Base-by-base conservation (phyloP, 2,888 invertebrate species). In the Orthosia gracilis region DNA sequence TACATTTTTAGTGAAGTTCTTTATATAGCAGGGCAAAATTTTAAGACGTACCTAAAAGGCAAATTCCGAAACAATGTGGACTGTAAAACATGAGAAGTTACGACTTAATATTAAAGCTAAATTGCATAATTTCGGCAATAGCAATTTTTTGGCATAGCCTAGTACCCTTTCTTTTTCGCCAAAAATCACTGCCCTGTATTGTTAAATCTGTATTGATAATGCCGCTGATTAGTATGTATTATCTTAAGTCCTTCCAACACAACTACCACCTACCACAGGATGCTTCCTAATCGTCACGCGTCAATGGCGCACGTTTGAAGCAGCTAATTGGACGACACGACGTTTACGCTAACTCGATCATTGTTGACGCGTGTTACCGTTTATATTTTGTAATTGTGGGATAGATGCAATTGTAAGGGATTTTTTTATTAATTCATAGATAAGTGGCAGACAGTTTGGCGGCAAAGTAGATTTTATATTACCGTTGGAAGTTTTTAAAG, bases 261-360 rank as follows among this genome's bases (percentile, higher is more conserved):
- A 65, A 70, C 63, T 58, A 57, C 4, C 13, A n/a, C 40, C 21
- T n/a, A n/a, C 17, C 13, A 40, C 45, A 61, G 40, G 17, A 57
- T 23, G 50, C 40, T n/a, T 62, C 85, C 93, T 94, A 94, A 94
- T 91, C 91, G 92, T 94, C 94, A 94, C 94, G 94, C 92, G 82
- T 91, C 89, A 88, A 84, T 88, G 90, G 90, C 83, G 89, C 87
- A 80, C 91, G 89, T 89, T 91, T 94, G 94, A 94, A 93, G 90
- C 85, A 90, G 89, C 91, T 94, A 95, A 95, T 95, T 94, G 94
- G 91, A 90, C 93, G 89, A 89, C 83, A 88, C 86, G 90, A 93
- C 91, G 92, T 76, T 67, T 68, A 90, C 85, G 89, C 89, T 94
- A 94, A 93, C 92, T 91, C 87, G 88, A 94, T 94, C 91, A 92